Percentiles rank a stretch among this genome's conserved stretches.
Evolutionary conservation across 2,888 invertebrate genomes (phyloP).

Genomic region (Nymphalis c-album): DNA sequence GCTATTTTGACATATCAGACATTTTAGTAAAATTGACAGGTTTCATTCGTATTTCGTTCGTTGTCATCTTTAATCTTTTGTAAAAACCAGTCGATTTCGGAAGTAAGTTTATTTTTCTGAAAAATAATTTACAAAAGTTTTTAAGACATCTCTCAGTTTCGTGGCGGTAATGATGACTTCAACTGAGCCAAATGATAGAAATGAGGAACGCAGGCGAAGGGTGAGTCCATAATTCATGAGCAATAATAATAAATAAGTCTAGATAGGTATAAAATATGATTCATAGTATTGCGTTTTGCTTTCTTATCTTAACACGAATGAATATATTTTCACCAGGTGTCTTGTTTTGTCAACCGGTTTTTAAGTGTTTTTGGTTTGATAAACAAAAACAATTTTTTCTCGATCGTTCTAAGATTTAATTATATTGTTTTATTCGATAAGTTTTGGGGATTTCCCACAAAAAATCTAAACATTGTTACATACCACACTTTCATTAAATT

Average conservation of each 20-base stretch:
- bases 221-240: constrained; percentile 45
- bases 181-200: constrained; percentile 66
- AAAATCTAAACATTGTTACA: no score
- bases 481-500: no score
- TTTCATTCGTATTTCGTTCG: neutral
- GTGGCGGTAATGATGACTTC: constrained; percentile 55
- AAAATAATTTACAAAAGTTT: neutral
- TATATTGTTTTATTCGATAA: no score
- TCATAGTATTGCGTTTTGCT: constrained; percentile 47
- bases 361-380: constrained; percentile 4
- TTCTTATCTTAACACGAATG: constrained; percentile 25
- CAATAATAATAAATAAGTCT: constrained; percentile 28
- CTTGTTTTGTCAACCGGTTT: constrained; percentile 32
- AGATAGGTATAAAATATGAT: constrained; percentile 45
- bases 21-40: neutral
- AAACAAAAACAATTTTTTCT: constrained; percentile 9
- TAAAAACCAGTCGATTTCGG: constrained; percentile 9
- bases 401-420: constrained; percentile 6
- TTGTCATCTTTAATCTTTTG: constrained; percentile 6
- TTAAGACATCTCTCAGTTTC: neutral
- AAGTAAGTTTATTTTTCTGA: constrained; percentile 13
- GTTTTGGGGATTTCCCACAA: no score
- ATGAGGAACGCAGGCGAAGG: constrained; percentile 75
- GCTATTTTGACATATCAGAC: neutral
- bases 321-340: constrained; percentile 35